These are phyloP conservation scores for Hyla sarda DNA, from an alignment of 2,113 vertebrate species.

Conservation along the genomic window DNA sequence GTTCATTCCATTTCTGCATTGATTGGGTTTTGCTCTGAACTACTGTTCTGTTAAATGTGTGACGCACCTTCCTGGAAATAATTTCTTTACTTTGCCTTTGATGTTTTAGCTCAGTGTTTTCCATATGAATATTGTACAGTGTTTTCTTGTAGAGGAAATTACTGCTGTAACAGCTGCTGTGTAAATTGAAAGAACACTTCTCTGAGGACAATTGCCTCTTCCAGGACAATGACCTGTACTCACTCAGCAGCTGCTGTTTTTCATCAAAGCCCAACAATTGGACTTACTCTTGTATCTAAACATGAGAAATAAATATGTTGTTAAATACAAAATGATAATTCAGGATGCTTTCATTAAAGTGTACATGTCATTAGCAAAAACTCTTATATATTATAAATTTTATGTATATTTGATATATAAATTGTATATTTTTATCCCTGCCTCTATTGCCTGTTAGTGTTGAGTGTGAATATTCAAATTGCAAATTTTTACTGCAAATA, in stretches of 20 bases:
- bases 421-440: no score
- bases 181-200: constrained; percentile 55
- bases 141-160: constrained; percentile 42
- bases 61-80: neutral
- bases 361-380: no score
- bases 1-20: neutral
- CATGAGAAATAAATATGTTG: constrained; percentile 25
- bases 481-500: no score
- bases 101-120: constrained; percentile 32
- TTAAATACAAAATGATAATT: constrained; percentile 17
- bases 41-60: neutral
- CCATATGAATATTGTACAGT: constrained; percentile 42
- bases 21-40: neutral
- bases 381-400: no score
- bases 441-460: no score
- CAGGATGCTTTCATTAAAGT: neutral
- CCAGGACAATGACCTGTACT: constrained; percentile 56
- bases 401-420: no score
- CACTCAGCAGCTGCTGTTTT: constrained; percentile 53
- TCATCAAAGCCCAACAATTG: neutral
- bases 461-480: no score
- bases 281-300: neutral
- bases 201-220: constrained; percentile 52
- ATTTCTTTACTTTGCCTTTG: constrained; percentile 41
- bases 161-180: constrained; percentile 50